These are phyloP conservation scores for Nomada ruficornis DNA, from an alignment of 2,888 invertebrate genomes.

Conservation along the genomic window DNA sequence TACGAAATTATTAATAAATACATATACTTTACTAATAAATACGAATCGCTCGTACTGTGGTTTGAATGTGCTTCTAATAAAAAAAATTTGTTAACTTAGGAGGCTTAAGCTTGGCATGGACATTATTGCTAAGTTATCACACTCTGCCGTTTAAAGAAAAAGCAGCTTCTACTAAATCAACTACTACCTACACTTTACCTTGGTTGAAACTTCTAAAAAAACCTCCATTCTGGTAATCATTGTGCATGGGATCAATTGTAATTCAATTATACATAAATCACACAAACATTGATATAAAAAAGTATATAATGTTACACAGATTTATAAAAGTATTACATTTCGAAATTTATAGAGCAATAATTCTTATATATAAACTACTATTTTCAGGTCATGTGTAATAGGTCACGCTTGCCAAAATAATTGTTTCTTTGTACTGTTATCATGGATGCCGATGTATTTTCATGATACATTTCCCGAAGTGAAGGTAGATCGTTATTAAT, in stretches of 20 bases:
- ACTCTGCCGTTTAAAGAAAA: conserved; percentile 81
- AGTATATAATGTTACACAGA: conserved; percentile 8
- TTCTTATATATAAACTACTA: conserved; percentile 24
- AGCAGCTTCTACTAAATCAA: conserved; percentile 66
- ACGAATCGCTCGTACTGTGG: conserved; percentile 5
- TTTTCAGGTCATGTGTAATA: conserved; percentile 87
- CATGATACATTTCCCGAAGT: conserved; percentile 89
- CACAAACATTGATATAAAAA: conserved; percentile 21
- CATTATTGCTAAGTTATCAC: conserved; percentile 86
- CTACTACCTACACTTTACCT: conserved; percentile 84
- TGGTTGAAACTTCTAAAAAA: conserved; percentile 87
- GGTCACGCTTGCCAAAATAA: conserved; percentile 90
- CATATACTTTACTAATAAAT: not conserved
- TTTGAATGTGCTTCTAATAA: conserved; percentile 36
- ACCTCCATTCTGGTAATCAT: conserved; percentile 87
- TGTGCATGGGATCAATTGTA: conserved; percentile 51
- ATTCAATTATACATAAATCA: conserved; percentile 27
- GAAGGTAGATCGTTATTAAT: conserved; percentile 80
- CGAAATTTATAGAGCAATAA: not conserved
- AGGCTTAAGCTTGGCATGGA: conserved; percentile 86
- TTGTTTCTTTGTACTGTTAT: conserved; percentile 89
- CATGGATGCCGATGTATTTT: conserved; percentile 91
- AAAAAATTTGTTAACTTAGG: conserved; percentile 78
- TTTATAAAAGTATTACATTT: not conserved
- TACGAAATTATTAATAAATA: conserved; percentile 4